A percentile compares a stretch with the other conserved stretches of the same genome.
Conservation (phyloP, 2,888 invertebrate genomes). For the Mamestra brassicae region DNA sequence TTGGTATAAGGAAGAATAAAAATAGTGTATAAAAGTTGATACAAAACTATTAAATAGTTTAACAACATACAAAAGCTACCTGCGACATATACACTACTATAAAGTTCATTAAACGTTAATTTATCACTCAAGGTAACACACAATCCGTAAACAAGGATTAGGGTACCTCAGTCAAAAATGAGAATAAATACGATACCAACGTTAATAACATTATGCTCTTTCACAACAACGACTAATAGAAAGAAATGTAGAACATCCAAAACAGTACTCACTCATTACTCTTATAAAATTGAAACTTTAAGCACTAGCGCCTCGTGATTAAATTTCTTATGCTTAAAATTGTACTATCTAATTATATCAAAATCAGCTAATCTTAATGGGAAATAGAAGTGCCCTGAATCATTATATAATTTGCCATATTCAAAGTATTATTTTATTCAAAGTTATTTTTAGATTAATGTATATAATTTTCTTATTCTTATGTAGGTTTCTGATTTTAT, state of each 20-base stretch:
- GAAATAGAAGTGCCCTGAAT: conserved; percentile 71
- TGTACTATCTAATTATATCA: conserved; percentile 68
- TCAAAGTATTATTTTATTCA: conserved; percentile 50
- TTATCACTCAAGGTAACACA: conserved; percentile 84
- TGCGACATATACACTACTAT: conserved; percentile 82
- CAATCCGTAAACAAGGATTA: conserved; percentile 79
- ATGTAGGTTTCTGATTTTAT: conserved; percentile 54
- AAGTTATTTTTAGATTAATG: conserved; percentile 47
- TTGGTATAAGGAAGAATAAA: conserved; percentile 87
- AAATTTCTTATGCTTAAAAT: conserved; percentile 67
- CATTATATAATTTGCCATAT: conserved; percentile 63
- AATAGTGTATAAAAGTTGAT: conserved; percentile 90
- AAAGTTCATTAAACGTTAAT: conserved; percentile 84
- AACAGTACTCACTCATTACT: conserved; percentile 67
- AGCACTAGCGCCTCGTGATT: conserved; percentile 75
- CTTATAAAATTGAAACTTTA: conserved; percentile 72
- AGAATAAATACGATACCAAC: conserved; percentile 73
- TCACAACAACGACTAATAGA: conserved; percentile 73
- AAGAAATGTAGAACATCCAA: conserved; percentile 72
- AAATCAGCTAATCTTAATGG: conserved; percentile 72
- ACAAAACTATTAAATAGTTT: conserved; percentile 89
- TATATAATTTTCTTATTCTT: conserved; percentile 33
- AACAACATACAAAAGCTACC: conserved; percentile 91
- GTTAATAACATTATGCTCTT: conserved; percentile 59
- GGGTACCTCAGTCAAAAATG: conserved; percentile 77